Conservation (phyloP, 2,797 vertebrate species). For the Pseudotriccus pelzelni region DNA sequence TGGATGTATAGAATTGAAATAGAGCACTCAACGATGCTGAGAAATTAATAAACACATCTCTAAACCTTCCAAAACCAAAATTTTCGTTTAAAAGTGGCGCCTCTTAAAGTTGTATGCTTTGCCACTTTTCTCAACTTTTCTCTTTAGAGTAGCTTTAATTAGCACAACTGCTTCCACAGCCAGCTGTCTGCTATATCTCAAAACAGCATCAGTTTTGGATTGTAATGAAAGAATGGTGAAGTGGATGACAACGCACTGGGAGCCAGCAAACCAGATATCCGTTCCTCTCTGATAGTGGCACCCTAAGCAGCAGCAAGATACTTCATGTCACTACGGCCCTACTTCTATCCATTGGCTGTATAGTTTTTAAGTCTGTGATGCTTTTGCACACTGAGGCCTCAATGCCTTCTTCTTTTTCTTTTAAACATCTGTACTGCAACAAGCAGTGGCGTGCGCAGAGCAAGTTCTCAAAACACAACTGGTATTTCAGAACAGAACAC, state of each 20-base stretch:
- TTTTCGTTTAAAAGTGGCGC: background rate
- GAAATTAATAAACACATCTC: background rate
- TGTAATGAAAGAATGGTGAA: background rate
- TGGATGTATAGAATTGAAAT: background rate
- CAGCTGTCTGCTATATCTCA: background rate
- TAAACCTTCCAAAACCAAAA: background rate
- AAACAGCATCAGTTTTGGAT: background rate
- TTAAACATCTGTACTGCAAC: background rate
- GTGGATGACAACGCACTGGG: accelerated
- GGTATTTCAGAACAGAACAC: background rate
- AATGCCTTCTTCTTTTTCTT: background rate
- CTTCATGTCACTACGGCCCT: background rate
- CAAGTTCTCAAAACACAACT: background rate
- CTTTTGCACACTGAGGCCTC: background rate
- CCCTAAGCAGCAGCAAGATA: background rate
- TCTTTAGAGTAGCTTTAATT: background rate
- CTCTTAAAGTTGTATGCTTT: background rate
- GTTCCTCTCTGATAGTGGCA: background rate
- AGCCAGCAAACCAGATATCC: background rate
- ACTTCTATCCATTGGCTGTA: background rate
- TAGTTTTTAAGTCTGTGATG: background rate
- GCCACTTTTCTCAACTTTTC: background rate
- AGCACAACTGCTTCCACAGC: background rate
- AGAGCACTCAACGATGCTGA: background rate
- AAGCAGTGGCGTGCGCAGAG: accelerated